Percentiles rank a stretch among this genome's conserved stretches.
These are phyloP conservation scores for Tachyglossus aculeatus DNA, from an alignment of 2,797 vertebrate species.

Conservation along the genomic window DNA sequence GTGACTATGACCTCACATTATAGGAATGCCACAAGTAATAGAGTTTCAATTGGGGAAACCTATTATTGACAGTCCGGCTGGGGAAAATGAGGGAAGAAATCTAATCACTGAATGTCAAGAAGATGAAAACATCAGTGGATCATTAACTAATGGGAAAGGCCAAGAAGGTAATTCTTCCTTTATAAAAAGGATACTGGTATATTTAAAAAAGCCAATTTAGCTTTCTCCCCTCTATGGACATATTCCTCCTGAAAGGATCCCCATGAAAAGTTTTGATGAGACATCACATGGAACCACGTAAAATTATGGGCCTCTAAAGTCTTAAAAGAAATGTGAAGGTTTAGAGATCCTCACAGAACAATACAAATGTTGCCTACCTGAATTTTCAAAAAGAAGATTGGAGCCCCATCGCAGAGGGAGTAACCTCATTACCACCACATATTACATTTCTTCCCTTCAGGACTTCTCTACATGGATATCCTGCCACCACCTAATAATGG, in stretches of 20 bases:
- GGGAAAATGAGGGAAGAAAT: constrained; percentile 9
- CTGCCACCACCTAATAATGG: no score
- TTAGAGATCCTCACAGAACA: neutral
- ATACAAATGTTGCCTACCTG: neutral
- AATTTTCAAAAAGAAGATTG: no score
- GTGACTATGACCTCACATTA: constrained; percentile 18
- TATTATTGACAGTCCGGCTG: neutral
- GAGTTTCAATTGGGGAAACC: constrained; percentile 28
- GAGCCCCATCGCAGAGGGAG: no score
- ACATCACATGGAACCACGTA: no score
- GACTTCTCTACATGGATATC: no score
- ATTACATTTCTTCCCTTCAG: no score
- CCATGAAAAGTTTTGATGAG: no score
- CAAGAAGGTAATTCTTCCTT: neutral
- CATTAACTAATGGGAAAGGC: neutral
- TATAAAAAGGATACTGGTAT: neutral
- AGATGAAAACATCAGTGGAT: neutral
- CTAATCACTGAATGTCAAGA: constrained; percentile 7
- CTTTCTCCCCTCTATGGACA: neutral
- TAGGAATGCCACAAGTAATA: constrained; percentile 18
- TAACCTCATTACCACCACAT: no score
- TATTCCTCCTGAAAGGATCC: neutral
- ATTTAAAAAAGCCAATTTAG: neutral
- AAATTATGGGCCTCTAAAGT: neutral
- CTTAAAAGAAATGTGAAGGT: neutral